These are phyloP conservation scores for Botrylloides violaceus DNA, from an alignment of 23 tunicate species.

Conservation along the genomic window DNA sequence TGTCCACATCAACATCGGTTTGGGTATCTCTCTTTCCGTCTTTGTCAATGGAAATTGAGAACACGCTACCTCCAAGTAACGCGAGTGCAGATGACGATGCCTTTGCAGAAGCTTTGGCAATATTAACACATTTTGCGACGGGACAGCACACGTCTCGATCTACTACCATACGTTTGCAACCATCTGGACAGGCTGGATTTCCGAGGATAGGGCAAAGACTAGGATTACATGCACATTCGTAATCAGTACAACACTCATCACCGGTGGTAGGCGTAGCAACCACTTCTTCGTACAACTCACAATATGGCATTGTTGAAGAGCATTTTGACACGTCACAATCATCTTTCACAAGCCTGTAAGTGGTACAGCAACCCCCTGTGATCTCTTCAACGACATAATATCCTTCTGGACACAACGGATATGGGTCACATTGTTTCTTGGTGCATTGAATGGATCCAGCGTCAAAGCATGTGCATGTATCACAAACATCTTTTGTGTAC, in stretches of 20 bases:
- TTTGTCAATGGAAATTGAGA: not conserved
- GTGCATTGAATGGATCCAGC: slow-evolving; percentile 50
- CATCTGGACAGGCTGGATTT: slow-evolving; percentile 80
- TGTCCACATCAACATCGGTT: slow-evolving; percentile 1
- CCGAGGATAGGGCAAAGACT: slow-evolving; percentile 65
- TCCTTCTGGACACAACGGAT: slow-evolving; percentile 79
- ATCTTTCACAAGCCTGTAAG: slow-evolving; percentile 72
- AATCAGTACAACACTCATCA: slow-evolving; percentile 67
- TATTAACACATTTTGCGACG: slow-evolving; percentile 79
- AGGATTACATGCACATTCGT: slow-evolving; percentile 78
- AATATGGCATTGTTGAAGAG: slow-evolving; percentile 26
- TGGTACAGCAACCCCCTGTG: slow-evolving; percentile 56
- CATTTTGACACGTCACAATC: slow-evolving; percentile 60
- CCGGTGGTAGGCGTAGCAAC: slow-evolving; percentile 30
- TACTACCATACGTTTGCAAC: slow-evolving; percentile 50
- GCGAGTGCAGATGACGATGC: slow-evolving; percentile 8
- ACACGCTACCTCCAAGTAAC: slow-evolving; percentile 1
- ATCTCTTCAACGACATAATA: slow-evolving; percentile 74
- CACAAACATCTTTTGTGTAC: slow-evolving; percentile 51
- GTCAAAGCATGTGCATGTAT: slow-evolving; percentile 73
- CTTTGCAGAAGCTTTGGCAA: slow-evolving; percentile 21
- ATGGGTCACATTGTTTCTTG: slow-evolving; percentile 71
- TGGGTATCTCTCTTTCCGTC: slow-evolving; percentile 15
- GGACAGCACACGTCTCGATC: slow-evolving; percentile 76
- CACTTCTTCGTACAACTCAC: slow-evolving; percentile 42